Evolutionary conservation across 2,888 invertebrate genomes (phyloP), one percentile per base, ranked within the genome.

Genomic region (Thymelicus sylvestris): DNA sequence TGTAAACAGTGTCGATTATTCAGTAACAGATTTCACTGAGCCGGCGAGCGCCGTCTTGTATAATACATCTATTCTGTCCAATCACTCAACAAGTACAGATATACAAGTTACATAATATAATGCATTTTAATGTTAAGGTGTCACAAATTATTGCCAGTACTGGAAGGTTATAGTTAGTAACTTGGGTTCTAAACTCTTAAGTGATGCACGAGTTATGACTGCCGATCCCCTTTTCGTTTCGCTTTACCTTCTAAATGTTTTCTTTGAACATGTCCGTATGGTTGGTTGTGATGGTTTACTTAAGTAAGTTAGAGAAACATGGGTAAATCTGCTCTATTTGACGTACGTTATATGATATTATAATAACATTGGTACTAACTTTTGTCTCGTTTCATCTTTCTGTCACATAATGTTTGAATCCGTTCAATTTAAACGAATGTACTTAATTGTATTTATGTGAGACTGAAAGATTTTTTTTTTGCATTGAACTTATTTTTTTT

Each of bases 231-330:
- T 59, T 72, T 74, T 72, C 84, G 85, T 86, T 85, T 83, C 78
- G 83, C 83, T 88, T 82, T 88, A 83, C 71, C 72, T 75, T 72
- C 74, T 88, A 85, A 83, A 86, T 84, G 79, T 87, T 91, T 84
- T 89, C 83, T 88, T 90, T 92, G 83, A 89, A 88, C 87, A 88
- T 88, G 93, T 92, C 93, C 92, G 92, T 89, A 92, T 89, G 92
- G 92, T 91, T 92, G 93, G 93, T 93, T 93, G 93, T 93, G 93
- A 93, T 91, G 92, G 89, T 91, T 92, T 93, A 93, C 92, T 92
- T 93, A 93, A 91, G 91, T 93, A 92, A 93, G 90, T 91, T 90
- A 91, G 87, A 91, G 87, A 90, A 86, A 89, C 87, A 89, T 88
- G 87, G 86, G 85, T 89, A 86, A 88, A 60, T 86, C 86, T 83